These are phyloP conservation scores for Telmatochromis brachygnathus DNA, from an alignment of 2,113 vertebrate genomes.

Conservation along the genomic window DNA sequence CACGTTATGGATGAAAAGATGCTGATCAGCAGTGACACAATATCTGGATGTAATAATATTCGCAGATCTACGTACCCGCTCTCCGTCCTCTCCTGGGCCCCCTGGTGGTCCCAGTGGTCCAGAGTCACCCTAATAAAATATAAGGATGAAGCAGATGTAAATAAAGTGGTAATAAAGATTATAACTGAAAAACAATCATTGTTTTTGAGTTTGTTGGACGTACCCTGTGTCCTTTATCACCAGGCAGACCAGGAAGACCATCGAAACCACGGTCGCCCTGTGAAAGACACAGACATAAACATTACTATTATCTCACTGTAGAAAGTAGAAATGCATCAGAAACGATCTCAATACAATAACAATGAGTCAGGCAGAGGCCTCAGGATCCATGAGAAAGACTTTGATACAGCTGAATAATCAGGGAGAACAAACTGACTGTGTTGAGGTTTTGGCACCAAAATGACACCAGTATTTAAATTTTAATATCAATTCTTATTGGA, in stretches of 20 bases:
- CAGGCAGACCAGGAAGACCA: slow-evolving; percentile 94
- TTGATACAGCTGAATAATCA: not conserved
- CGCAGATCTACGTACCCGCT: slow-evolving; percentile 69
- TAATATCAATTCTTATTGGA: not conserved
- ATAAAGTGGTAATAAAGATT: rapidly evolving
- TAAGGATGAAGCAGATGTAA: not conserved
- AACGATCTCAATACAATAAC: rapidly evolving
- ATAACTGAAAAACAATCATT: not conserved
- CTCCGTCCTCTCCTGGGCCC: slow-evolving; percentile 87
- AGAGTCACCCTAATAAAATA: slow-evolving; percentile 76
- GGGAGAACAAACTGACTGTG: not conserved
- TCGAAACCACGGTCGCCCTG: slow-evolving; percentile 98
- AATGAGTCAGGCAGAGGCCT: rapidly evolving
- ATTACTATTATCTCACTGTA: not conserved
- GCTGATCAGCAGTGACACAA: not conserved
- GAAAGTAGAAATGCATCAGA: not conserved
- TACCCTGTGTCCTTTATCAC: slow-evolving; percentile 97
- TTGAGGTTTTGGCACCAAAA: rapidly evolving
- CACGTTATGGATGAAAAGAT: not conserved
- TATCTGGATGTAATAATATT: rapidly evolving
- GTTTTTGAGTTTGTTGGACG: not conserved
- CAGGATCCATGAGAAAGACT: not conserved
- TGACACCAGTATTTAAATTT: not conserved
- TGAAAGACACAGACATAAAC: not conserved
- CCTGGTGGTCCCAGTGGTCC: slow-evolving; percentile 82